Conservation (phyloP, 2,797 vertebrate species). For the Acanthis flammea region DNA sequence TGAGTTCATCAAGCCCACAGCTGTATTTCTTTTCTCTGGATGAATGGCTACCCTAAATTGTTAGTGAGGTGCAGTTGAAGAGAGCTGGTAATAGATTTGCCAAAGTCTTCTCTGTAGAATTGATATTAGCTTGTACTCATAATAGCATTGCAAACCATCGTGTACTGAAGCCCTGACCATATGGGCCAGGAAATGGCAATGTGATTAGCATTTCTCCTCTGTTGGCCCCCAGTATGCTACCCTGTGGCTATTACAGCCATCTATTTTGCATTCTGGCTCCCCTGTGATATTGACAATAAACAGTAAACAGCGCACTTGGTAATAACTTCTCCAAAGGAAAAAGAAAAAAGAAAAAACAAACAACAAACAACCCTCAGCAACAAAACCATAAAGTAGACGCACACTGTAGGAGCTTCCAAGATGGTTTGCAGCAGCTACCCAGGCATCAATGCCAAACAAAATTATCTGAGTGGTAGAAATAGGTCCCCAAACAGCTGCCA, state of each 20-base stretch:
- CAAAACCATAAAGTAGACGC: slow-evolving; percentile 16
- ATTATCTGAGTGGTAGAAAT: slow-evolving; percentile 56
- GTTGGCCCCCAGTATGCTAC: slow-evolving; percentile 23
- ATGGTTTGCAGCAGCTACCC: slow-evolving; percentile 44
- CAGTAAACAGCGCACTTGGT: slow-evolving; percentile 41
- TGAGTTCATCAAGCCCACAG: slow-evolving; percentile 1
- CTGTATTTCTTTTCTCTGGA: slow-evolving; percentile 32
- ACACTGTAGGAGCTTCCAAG: slow-evolving; percentile 53
- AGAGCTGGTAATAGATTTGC: slow-evolving; percentile 31
- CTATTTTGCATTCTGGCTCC: slow-evolving; percentile 54
- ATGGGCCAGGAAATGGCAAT: slow-evolving; percentile 51
- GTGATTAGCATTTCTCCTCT: slow-evolving; percentile 45
- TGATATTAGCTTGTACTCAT: slow-evolving; percentile 48
- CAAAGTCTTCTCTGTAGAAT: slow-evolving; percentile 41
- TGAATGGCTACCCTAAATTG: slow-evolving; percentile 3
- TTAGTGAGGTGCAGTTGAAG: slow-evolving; percentile 27
- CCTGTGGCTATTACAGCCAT: slow-evolving; percentile 39
- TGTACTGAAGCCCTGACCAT: slow-evolving; percentile 43
- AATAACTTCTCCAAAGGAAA: slow-evolving; percentile 50
- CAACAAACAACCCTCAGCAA: neutral
- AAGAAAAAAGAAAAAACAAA: neutral
- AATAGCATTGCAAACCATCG: slow-evolving; percentile 21
- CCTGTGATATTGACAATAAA: slow-evolving; percentile 1
- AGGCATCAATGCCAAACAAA: slow-evolving; percentile 51
- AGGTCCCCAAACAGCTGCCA: slow-evolving; percentile 62